A percentile compares a stretch with the other conserved stretches of the same genome.
Evolutionary conservation across 2,888 invertebrate species (phyloP).

Genomic region (Lampropteryx suffumata): DNA sequence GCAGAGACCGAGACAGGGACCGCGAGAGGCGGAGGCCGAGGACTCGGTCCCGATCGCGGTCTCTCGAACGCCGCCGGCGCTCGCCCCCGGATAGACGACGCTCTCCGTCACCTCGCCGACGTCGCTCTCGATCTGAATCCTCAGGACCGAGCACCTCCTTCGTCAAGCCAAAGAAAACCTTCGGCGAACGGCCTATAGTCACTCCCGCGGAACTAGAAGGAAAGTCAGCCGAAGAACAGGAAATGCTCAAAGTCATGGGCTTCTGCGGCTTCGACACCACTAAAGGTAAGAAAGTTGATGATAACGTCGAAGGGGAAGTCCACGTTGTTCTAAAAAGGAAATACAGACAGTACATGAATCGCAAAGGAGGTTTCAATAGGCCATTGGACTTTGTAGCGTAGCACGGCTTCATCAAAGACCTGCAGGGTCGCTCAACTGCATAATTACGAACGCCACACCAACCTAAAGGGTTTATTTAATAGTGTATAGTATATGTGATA

Average conservation of each 20-base stretch:
- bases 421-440: slow-evolving; percentile 31
- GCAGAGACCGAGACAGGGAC: slow-evolving; percentile 67
- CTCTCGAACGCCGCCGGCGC: slow-evolving; percentile 67
- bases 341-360: slow-evolving; percentile 99
- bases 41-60: slow-evolving; percentile 70
- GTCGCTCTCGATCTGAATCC: slow-evolving; percentile 65
- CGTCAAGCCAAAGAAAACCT: slow-evolving; percentile 65
- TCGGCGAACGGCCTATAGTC: slow-evolving; percentile 85
- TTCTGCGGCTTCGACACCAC: slow-evolving; percentile 98
- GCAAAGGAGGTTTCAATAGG: slow-evolving; percentile 99
- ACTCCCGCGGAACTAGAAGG: slow-evolving; percentile 94
- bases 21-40: slow-evolving; percentile 68
- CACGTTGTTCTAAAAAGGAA: slow-evolving; percentile 98
- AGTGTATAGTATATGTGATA: slow-evolving; percentile 45
- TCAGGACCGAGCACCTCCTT: slow-evolving; percentile 67
- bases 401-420: slow-evolving; percentile 24
- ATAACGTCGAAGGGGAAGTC: slow-evolving; percentile 96
- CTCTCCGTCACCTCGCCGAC: slow-evolving; percentile 53
- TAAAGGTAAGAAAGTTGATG: slow-evolving; percentile 97
- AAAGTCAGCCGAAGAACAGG: slow-evolving; percentile 94
- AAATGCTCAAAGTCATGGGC: slow-evolving; percentile 98
- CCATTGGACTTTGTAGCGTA: slow-evolving; percentile 98
- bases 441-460: slow-evolving; percentile 18
- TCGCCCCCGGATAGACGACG: slow-evolving; percentile 70
- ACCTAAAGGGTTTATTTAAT: slow-evolving; percentile 27